Percentiles rank a stretch among this genome's conserved stretches.
These are phyloP conservation scores for Platalea minor DNA, from an alignment of 2,797 vertebrate species.

Conservation along the genomic window DNA sequence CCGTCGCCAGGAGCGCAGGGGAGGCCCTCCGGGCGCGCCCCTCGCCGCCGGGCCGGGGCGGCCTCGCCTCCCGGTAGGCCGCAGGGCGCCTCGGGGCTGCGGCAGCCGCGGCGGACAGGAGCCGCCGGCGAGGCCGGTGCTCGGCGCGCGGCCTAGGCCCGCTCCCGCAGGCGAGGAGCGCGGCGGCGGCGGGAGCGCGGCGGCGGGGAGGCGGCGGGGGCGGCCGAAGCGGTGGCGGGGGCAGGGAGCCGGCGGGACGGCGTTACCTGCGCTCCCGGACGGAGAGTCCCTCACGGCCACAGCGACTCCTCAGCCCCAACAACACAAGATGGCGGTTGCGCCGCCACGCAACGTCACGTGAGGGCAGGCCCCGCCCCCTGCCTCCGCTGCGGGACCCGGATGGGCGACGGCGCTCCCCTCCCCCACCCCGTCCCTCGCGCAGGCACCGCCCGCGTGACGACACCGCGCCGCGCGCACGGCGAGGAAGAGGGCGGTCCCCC, in stretches of 20 bases:
- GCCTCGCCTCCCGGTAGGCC: conserved; percentile 11
- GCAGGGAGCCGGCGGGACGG: neutral
- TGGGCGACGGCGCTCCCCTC: neutral
- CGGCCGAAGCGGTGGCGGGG: neutral
- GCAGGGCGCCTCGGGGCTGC: conserved; percentile 40
- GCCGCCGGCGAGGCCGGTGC: conserved; percentile 4
- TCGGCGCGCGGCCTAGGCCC: conserved; percentile 15
- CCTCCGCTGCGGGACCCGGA: neutral
- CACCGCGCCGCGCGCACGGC: neutral
- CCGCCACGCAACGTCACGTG: conserved; percentile 80
- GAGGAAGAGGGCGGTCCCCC: no score
- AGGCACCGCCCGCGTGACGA: neutral
- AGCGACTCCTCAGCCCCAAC: conserved; percentile 76
- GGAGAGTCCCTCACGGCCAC: conserved; percentile 72
- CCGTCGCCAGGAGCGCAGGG: neutral
- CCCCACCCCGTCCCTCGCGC: no score
- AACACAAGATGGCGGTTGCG: conserved; percentile 83
- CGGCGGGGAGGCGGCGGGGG: neutral
- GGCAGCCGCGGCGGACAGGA: neutral
- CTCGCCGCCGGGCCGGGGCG: neutral
- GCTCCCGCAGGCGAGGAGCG: neutral
- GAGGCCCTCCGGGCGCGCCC: neutral
- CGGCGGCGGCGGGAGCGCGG: neutral
- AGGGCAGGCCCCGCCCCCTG: neutral
- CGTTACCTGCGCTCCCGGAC: conserved; percentile 77